Conservation (phyloP, 2,797 vertebrate species). For the Anabacerthia variegaticeps region DNA sequence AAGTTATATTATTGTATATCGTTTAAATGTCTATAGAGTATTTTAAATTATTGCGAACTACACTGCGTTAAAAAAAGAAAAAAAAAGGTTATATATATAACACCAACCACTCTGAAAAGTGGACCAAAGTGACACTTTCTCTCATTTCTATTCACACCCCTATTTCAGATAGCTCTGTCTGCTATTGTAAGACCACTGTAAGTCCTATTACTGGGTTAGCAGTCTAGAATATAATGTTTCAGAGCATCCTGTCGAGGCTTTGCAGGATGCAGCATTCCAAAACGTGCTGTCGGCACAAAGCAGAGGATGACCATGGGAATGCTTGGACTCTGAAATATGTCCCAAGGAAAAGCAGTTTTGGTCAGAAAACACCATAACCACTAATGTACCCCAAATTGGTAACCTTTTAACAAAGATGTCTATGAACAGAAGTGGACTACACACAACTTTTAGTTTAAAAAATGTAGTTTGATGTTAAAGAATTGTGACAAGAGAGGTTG, state of each 20-base stretch:
- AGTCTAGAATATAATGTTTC: not conserved
- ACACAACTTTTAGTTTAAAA: not conserved
- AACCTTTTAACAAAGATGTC: not conserved
- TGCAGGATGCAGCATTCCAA: not conserved
- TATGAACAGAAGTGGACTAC: not conserved
- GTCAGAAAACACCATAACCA: not conserved
- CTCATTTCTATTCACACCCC: not conserved
- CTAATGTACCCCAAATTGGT: not conserved
- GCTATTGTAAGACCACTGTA: not conserved
- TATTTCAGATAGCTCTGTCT: not conserved
- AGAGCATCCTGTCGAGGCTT: not conserved
- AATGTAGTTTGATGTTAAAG: conserved; percentile 3
- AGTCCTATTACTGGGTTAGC: not conserved
- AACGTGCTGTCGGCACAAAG: not conserved
- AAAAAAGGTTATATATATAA: conserved; percentile 43
- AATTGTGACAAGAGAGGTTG: conserved; percentile 2
- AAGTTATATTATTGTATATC: conserved; percentile 82
- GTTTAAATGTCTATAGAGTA: conserved; percentile 78
- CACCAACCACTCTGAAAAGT: conserved; percentile 48
- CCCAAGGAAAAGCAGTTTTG: not conserved
- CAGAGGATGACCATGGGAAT: not conserved
- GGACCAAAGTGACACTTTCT: conserved; percentile 53
- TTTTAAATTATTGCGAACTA: conserved; percentile 82
- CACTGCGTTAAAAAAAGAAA: conserved; percentile 66
- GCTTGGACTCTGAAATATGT: not conserved